These are phyloP conservation scores for Clamator glandarius DNA, from an alignment of 2,797 vertebrate genomes.

Conservation along the genomic window DNA sequence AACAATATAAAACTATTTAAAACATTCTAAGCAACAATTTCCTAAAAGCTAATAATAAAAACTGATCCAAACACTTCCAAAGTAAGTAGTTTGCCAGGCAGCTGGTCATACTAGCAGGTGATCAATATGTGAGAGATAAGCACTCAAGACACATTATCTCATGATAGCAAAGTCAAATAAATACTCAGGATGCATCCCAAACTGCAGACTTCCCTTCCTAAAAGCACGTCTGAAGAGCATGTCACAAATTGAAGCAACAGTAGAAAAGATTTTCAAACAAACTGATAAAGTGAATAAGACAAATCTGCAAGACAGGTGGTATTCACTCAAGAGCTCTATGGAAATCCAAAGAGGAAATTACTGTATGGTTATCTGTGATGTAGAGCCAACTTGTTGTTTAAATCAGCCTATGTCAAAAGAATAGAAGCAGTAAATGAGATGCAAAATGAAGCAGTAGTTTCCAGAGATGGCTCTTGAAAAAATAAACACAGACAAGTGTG, in stretches of 20 bases:
- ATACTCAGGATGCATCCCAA: background rate
- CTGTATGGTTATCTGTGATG: background rate
- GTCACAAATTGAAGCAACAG: background rate
- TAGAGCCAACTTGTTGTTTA: slow-evolving; percentile 22
- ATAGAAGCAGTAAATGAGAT: background rate
- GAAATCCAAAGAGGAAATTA: slow-evolving; percentile 31
- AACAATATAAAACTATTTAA: background rate
- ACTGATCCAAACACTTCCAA: background rate
- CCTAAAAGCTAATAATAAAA: background rate
- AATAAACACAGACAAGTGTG: background rate
- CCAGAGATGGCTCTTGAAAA: background rate
- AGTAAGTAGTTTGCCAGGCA: slow-evolving; percentile 2
- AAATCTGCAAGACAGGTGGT: slow-evolving; percentile 16
- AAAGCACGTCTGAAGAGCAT: background rate
- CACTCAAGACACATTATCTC: background rate
- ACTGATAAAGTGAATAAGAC: background rate
- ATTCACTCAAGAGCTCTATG: background rate
- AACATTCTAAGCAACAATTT: background rate
- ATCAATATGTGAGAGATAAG: slow-evolving; percentile 12
- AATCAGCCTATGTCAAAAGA: background rate
- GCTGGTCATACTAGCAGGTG: background rate
- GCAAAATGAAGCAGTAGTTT: background rate
- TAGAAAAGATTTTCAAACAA: slow-evolving; percentile 46
- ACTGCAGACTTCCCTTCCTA: background rate
- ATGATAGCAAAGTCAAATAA: background rate